Evolutionary conservation across 2,113 vertebrate genomes (phyloP).

Genomic region (Proteles cristata): DNA sequence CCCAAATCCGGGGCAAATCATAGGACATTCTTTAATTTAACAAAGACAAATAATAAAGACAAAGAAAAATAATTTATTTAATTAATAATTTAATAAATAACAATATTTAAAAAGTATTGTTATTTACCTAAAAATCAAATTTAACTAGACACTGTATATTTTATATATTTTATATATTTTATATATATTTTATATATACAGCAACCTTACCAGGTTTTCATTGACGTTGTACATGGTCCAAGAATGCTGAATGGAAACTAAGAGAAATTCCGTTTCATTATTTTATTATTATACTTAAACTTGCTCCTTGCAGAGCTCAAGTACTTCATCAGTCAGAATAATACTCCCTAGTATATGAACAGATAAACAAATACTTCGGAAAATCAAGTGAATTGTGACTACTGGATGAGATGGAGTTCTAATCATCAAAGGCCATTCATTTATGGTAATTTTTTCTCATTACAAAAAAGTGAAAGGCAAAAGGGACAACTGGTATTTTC

Average conservation of each 20-base stretch:
- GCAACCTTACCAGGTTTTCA: neutral
- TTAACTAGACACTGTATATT: conserved; percentile 18
- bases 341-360: neutral
- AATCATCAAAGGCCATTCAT: neutral
- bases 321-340: neutral
- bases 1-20: conserved; percentile 10
- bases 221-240: neutral
- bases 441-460: conserved; percentile 4
- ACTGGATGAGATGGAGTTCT: neutral
- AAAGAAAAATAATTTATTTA: too few relatives aligned
- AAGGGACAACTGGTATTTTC: neutral
- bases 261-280: neutral
- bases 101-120: neutral
- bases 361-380: neutral
- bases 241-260: conserved; percentile 5
- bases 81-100: too few relatives aligned
- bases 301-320: neutral
- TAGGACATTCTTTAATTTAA: neutral
- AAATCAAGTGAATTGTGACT: conserved; percentile 26
- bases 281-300: conserved; percentile 9
- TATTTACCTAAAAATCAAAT: conserved; percentile 48
- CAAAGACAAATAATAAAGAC: too few relatives aligned
- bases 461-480: conserved; percentile 39
- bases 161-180: too few relatives aligned
- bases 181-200: too few relatives aligned